phyloP scores from a whole-genome alignment of 2,797 vertebrate species.

The Mionectes olivaceus region DNA sequence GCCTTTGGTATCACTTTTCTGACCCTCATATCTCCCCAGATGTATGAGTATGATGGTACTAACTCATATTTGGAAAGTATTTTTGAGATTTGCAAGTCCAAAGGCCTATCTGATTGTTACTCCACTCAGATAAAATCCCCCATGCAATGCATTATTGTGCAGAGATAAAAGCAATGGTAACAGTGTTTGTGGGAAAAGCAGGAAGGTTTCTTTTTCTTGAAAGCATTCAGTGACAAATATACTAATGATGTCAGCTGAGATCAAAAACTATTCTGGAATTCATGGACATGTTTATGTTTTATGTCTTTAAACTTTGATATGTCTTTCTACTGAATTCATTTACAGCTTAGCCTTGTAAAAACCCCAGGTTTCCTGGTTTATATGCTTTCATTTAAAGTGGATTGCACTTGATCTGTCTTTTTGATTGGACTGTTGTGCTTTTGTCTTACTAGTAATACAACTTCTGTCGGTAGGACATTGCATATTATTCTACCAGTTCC shows the following conservation, averaged over 20 bases:
- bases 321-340: not conserved
- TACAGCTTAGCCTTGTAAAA: not conserved
- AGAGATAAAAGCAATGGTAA: not conserved
- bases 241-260: not conserved
- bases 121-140: accelerated
- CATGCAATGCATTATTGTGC: accelerated
- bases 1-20: not conserved
- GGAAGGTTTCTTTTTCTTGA: not conserved
- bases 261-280: conserved; percentile 8
- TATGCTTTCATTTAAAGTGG: not conserved
- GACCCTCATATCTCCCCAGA: not conserved
- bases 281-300: not conserved
- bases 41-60: not conserved
- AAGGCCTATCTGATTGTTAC: not conserved
- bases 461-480: not conserved
- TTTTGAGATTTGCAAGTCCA: not conserved
- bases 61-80: not conserved
- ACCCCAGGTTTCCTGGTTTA: not conserved
- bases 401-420: not conserved
- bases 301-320: not conserved
- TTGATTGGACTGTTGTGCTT: not conserved
- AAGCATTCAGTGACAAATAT: not conserved
- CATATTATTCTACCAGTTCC: not conserved
- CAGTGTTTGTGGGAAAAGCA: not conserved
- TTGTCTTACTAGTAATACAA: conserved; percentile 1